Evolutionary conservation across 1,140 invertebrate species (phyloP).

Genomic region (Rhyacophila brunnea): DNA sequence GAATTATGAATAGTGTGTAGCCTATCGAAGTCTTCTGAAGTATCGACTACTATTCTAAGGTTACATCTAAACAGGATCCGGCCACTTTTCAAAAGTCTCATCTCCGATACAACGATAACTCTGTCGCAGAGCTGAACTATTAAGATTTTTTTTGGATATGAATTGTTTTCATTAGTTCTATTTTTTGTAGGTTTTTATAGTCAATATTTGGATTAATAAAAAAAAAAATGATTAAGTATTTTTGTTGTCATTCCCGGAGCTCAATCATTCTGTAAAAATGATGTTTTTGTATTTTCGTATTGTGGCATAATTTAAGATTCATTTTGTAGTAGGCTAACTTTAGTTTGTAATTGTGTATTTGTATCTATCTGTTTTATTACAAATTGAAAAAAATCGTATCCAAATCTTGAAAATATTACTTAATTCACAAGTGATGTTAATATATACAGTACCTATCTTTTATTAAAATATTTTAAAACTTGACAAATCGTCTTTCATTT

Average conservation of each 20-base stretch:
- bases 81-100: not conserved
- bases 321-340: slow-evolving; percentile 27
- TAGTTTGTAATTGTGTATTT: slow-evolving; percentile 33
- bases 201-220: too few relatives aligned
- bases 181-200: too few relatives aligned
- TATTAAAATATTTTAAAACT: slow-evolving; percentile 35
- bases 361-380: slow-evolving; percentile 32
- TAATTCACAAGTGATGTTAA: slow-evolving; percentile 33
- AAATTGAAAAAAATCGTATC: slow-evolving; percentile 17
- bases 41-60: slow-evolving; percentile 8
- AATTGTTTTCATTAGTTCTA: not conserved
- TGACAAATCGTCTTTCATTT: slow-evolving; percentile 13
- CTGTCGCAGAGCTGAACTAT: too few relatives aligned
- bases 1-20: slow-evolving; percentile 28
- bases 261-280: slow-evolving; percentile 21
- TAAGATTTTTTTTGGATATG: too few relatives aligned
- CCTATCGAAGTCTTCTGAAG: slow-evolving; percentile 20
- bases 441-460: slow-evolving; percentile 36
- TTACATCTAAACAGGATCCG: not conserved
- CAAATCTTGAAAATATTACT: slow-evolving; percentile 30
- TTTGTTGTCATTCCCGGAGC: not conserved
- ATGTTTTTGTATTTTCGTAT: slow-evolving; percentile 30
- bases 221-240: too few relatives aligned
- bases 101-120: not conserved
- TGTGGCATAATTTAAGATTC: slow-evolving; percentile 30